phyloP scores from a whole-genome alignment of 2,888 invertebrate species.

The Helicoverpa assulta region DNA sequence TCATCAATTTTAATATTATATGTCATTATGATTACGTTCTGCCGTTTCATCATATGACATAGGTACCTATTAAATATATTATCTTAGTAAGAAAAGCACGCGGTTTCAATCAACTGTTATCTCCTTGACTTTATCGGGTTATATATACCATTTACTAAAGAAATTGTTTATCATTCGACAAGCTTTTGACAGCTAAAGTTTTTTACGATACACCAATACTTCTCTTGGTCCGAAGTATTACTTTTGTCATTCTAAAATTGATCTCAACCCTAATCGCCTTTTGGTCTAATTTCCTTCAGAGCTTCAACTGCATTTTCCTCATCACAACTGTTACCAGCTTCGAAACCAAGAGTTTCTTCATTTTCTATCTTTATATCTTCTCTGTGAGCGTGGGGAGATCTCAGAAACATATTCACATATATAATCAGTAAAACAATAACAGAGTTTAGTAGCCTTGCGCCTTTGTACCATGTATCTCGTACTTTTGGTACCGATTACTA shows the following conservation, averaged over 20 bases:
- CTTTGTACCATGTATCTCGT: slow-evolving; percentile 38
- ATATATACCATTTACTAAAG: neutral
- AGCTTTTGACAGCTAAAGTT: too few species aligned
- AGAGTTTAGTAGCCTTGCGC: neutral
- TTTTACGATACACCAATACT: too few species aligned
- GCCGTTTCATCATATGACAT: too few species aligned
- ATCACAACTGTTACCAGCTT: neutral
- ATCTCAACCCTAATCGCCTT: too few species aligned
- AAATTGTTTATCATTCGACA: too few species aligned
- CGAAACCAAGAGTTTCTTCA: neutral
- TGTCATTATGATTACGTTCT: neutral
- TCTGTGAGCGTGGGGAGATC: neutral
- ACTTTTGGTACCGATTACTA: slow-evolving; percentile 6
- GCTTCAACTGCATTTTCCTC: neutral
- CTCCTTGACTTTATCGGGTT: neutral
- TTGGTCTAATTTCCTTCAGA: neutral
- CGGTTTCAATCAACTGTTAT: neutral
- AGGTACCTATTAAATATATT: too few species aligned
- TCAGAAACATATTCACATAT: neutral
- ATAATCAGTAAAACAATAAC: slow-evolving; percentile 9
- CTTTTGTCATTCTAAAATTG: too few species aligned
- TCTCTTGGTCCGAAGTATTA: too few species aligned
- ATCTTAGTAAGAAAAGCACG: neutral
- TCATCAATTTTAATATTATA: neutral
- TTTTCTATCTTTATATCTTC: too few species aligned